Evolutionary conservation across 2,888 invertebrate species (phyloP), one percentile per base, ranked within the genome.

Genomic region (Diloba caeruleocephala): DNA sequence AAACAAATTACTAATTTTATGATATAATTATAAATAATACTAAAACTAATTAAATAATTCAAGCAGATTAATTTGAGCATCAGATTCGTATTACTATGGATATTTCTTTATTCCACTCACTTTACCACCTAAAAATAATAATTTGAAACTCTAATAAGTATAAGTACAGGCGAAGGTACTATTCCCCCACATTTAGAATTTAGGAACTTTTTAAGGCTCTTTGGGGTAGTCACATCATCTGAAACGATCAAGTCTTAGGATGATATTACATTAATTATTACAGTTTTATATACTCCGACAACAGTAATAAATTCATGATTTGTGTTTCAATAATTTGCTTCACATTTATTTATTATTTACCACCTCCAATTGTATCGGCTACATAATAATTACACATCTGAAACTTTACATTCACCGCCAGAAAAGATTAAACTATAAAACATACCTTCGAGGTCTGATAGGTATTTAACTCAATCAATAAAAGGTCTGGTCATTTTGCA

Each of bases 1-100:
- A 87, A 87, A 84, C 76, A 67, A 81, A 74, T 72, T 41, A 74
- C 77, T 80, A 81, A 67, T 55, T 76, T 74, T 72, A 79, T 72
- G 75, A 81, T 66, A 79, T 74, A 63, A 63, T 71, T 77, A 78
- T 69, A 77, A 76, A 71, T 59, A 81, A 84, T 82, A 87, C 85
- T 74, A 79, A 68, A 78, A 78, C 75, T 81, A 84, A 78, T 80
- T 66, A 69, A 65, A 75, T 78, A 78, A 80, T 75, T 80, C 79
- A 91, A 90, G 91, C 91, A 81, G 76, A 87, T 72, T 83, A 83
- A 78, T 76, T 92, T 92, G 92, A 92, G 92, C 92, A 92, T 92
- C 87, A 90, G 91, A 90, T 82, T 82, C 57, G 34, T 57, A 74
- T 74, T 71, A 70, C 67, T 73, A 74, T 38, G 13, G 23, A 34